Base-by-base conservation (phyloP, 64 coral and sea anemone genomes). In the Hydrozoanthus tunicans region DNA sequence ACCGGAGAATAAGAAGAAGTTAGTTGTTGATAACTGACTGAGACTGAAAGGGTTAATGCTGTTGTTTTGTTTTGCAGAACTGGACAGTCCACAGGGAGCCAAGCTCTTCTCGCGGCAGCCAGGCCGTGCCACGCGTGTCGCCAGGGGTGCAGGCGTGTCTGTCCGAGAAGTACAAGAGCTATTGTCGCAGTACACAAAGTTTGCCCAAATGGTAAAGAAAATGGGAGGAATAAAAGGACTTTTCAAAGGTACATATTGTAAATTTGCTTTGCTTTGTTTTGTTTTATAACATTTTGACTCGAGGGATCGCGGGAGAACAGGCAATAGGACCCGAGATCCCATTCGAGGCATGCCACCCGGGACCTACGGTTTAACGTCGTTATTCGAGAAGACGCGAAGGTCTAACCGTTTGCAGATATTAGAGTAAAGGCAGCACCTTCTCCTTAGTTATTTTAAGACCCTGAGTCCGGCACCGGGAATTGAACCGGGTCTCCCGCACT, bases 181-280 rank as follows among this genome's bases (percentile, higher is more conserved):
- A 26, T 27, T 98, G 13, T 98, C 96, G 58, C 96, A 98, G 55
- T 98, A 98, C 84, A 93, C 90, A 15, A 98, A 98, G 80, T 98
- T 98, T 91, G 96, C 96, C 14, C 91, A 92, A 32, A 98, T 98
- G 96, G 96, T 98, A 13, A 98, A 98, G 77, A 98, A 98, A 62
- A 98, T 98, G 96, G 96, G 96, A 75, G 96, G 96, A 89, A 98
- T 98, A 13, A 98, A 98, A 57, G 96, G 96, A 23, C 80, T 98
- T 6, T 98, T 98, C 73, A 98, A 98, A 95, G 96, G 96, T 98
- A 53, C 55, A 12, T 60, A 55, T 25, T 77, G 53, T 56, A 73
- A 58, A 56, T 20, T 59, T 56, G 6, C 14, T 70, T 70, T 12
- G 1, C 0, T 25, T 32, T 53, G 13, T 68, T 67, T 12, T 11